Evolutionary conservation across 1,140 invertebrate species (phyloP).

Genomic region (Alviniconcha marisindica): DNA sequence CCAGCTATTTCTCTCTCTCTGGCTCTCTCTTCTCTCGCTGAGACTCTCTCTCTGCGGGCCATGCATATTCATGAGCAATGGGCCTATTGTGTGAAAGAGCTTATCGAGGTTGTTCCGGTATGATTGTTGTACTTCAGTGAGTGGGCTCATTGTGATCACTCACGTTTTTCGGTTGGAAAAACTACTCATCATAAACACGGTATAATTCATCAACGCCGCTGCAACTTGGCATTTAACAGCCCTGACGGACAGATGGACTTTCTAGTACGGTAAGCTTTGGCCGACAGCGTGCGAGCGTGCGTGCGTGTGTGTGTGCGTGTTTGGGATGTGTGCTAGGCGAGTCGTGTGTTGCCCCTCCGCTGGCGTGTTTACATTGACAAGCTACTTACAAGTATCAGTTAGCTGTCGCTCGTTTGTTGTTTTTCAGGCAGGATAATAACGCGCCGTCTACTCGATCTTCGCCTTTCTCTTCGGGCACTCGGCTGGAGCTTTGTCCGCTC

Average conservation of each 20-base stretch:
- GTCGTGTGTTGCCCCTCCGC: neutral
- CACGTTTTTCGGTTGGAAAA: constrained; percentile 28
- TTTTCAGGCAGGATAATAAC: neutral
- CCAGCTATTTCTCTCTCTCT: neutral
- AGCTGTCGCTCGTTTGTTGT: neutral
- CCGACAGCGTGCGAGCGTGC: neutral
- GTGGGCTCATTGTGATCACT: constrained; percentile 38
- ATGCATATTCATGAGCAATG: constrained; percentile 52
- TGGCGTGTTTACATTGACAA: constrained; percentile 36
- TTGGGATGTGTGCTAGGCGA: constrained; percentile 12
- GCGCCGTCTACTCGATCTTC: neutral
- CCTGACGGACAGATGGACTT: constrained; percentile 29
- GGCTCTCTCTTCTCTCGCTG: constrained; percentile 21
- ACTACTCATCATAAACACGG: constrained; percentile 38
- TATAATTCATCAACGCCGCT: constrained; percentile 28
- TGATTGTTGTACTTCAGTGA: constrained; percentile 45
- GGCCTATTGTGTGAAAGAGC: constrained; percentile 54
- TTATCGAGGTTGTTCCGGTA: constrained; percentile 52
- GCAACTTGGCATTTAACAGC: neutral
- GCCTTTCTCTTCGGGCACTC: neutral
- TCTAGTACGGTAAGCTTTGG: neutral
- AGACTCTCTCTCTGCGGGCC: constrained; percentile 8
- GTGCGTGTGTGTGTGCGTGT: constrained; percentile 31
- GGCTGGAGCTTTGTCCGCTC: neutral
- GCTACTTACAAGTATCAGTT: constrained; percentile 11